phyloP scores from a whole-genome alignment of 2,113 vertebrate genomes.

The Pogonocichla stellata region DNA sequence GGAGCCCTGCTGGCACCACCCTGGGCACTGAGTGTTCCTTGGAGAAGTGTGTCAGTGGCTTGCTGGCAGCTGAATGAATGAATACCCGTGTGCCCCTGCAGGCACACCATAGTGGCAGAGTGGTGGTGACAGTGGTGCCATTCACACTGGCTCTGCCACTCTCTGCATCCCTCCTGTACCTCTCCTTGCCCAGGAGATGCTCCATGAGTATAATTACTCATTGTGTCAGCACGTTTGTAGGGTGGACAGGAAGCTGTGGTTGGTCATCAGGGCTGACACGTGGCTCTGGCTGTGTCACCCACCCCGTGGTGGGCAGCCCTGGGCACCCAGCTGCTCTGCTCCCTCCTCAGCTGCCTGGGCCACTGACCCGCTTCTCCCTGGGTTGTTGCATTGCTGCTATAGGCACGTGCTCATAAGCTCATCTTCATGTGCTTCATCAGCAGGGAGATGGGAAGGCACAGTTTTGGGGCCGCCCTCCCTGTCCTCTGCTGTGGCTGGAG shows the following conservation, averaged over 20 bases:
- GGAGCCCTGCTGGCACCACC: background rate
- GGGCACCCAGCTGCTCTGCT: accelerated
- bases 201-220: accelerated
- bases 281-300: background rate
- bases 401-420: background rate
- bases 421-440: background rate
- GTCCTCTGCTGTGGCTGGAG: accelerated
- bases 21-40: background rate
- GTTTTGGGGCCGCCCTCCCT: background rate
- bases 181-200: accelerated
- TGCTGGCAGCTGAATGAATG: background rate
- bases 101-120: background rate
- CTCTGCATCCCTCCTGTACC: background rate
- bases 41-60: background rate
- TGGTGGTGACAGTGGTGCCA: accelerated
- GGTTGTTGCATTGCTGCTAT: background rate
- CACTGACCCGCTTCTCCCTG: background rate
- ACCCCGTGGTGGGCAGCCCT: background rate
- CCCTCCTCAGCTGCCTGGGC: accelerated
- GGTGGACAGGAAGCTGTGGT: background rate
- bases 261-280: background rate
- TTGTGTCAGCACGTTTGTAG: accelerated
- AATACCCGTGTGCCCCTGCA: background rate
- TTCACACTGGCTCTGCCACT: background rate
- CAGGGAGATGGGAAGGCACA: background rate